phyloP scores from a whole-genome alignment of 2,888 invertebrate species.

The Barypeithes pellucidus region DNA sequence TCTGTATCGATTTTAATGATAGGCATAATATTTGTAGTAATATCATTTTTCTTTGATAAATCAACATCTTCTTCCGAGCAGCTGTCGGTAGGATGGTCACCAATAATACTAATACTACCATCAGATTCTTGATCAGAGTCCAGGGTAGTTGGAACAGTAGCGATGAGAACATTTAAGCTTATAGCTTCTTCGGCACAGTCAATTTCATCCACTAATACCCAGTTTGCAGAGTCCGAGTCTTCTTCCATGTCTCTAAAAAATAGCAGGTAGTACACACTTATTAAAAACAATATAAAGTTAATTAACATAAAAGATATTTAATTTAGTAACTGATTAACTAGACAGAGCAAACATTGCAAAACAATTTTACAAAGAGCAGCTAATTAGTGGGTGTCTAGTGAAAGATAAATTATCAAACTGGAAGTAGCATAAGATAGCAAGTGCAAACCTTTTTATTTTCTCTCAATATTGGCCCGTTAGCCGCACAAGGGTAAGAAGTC shows the following conservation, averaged over 20 bases:
- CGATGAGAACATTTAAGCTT: not conserved
- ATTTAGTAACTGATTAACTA: too few relatives aligned
- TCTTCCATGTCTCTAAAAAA: slow-evolving; percentile 46
- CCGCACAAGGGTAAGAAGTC: not conserved
- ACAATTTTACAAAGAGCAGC: too few relatives aligned
- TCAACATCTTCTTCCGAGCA: slow-evolving; percentile 47
- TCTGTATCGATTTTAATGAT: slow-evolving; percentile 24
- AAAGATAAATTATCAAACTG: too few relatives aligned
- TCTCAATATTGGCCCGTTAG: slow-evolving; percentile 1
- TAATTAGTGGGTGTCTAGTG: too few relatives aligned
- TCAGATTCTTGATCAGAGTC: slow-evolving; percentile 52
- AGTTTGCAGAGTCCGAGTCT: slow-evolving; percentile 39
- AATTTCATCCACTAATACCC: slow-evolving; percentile 46
- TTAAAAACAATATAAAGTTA: not conserved
- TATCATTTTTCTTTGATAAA: not conserved
- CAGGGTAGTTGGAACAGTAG: not conserved
- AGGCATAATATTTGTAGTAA: slow-evolving; percentile 12
- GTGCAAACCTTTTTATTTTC: slow-evolving; percentile 1
- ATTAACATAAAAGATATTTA: too few relatives aligned
- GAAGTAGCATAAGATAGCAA: not conserved
- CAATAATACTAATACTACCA: slow-evolving; percentile 48
- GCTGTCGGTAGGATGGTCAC: slow-evolving; percentile 41
- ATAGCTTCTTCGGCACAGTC: slow-evolving; percentile 43
- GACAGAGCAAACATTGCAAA: too few relatives aligned
- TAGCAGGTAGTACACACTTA: not conserved